Percentiles rank a stretch among this genome's conserved stretches.
These are phyloP conservation scores for Drymonia ruficornis DNA, from an alignment of 2,888 invertebrate genomes.

Conservation along the genomic window DNA sequence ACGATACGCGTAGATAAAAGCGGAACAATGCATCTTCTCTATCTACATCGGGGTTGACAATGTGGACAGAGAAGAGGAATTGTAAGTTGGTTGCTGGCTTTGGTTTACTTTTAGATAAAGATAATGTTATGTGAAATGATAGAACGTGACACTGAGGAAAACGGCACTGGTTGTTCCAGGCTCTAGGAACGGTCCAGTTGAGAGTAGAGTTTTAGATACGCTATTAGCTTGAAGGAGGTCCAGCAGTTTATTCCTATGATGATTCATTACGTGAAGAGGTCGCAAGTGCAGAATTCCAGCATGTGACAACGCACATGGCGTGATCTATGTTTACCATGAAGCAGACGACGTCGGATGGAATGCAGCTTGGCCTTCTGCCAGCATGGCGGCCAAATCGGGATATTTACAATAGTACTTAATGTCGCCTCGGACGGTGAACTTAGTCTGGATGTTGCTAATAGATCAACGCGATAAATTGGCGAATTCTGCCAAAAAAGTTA, in stretches of 20 bases:
- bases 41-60: no score
- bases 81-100: no score
- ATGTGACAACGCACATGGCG: constrained; percentile 54
- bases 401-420: constrained; percentile 55
- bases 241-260: no score
- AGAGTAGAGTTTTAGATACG: no score
- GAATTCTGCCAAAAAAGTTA: constrained; percentile 11
- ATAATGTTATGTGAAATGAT: no score
- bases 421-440: constrained; percentile 51
- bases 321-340: constrained; percentile 55
- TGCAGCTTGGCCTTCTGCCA: constrained; percentile 65
- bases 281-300: not conserved
- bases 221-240: no score
- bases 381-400: constrained; percentile 59
- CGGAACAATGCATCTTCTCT: constrained; percentile 7
- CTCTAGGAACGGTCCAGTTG: no score
- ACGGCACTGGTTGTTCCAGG: no score
- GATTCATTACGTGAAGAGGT: not conserved
- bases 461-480: constrained; percentile 17
- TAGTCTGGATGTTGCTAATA: constrained; percentile 18
- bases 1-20: constrained; percentile 10
- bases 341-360: constrained; percentile 42
- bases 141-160: no score
- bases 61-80: no score
- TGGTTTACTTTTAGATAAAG: no score